Base-by-base conservation (phyloP, 1,140 invertebrate species). In the Teleopsis dalmanni region DNA sequence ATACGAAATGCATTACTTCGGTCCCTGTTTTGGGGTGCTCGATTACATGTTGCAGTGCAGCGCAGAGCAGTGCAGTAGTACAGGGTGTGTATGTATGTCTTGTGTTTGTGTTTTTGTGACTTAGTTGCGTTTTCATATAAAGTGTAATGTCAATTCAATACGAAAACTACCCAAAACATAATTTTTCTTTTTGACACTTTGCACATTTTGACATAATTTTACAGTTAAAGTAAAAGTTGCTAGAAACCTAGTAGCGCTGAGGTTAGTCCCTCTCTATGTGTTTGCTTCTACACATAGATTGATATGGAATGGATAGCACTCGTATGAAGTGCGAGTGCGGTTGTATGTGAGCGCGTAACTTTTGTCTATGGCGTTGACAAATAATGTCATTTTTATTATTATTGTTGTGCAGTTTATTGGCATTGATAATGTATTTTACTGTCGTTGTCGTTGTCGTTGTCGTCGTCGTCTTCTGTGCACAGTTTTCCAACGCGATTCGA, bases 311-410 rank as follows among this genome's bases (percentile, higher is more conserved):
- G n/a, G n/a, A n/a, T n/a, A n/a, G n/a, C n/a, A n/a, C n/a, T n/a
- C n/a, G n/a, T n/a, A n/a, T n/a, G n/a, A n/a, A n/a, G 41, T 26
- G 26, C 41, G 18, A 43, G 26, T 43, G 41, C n/a, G n/a, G n/a
- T n/a, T n/a, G n/a, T n/a, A n/a, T n/a, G n/a, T n/a, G n/a, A n/a
- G n/a, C n/a, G n/a, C n/a, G 27, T 29, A 8, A 13, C 27, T 29
- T 25, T 34, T 46, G 60, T 53, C 51, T 48, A 53, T 62, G 60
- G 57, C 62, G 62, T 64, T 64, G 62, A 64, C 62, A 64, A 64
- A 64, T 64, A 65, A 65, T 65, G 56, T 48, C 50, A 55, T 58
- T 65, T 65, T 61, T 57, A 64, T 65, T 48, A 59, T 50, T 47
- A 34, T 23, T 14, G 9, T 18, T 35, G 34, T n/a, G 5, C 18